phyloP scores from a whole-genome alignment of 2,797 vertebrate genomes.

The Propithecus perrieri region DNA sequence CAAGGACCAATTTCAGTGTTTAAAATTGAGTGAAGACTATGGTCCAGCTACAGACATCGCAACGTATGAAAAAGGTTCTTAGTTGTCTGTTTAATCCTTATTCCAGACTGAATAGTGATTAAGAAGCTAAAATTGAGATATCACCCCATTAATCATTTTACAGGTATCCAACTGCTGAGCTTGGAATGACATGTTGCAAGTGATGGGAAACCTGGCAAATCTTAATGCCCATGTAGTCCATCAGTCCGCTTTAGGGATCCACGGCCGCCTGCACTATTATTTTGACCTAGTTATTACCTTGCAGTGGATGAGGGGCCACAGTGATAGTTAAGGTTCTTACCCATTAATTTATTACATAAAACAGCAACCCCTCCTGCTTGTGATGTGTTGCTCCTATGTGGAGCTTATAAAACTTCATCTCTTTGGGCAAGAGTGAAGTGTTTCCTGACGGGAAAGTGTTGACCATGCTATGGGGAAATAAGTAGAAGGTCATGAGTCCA shows the following conservation, averaged over 20 bases:
- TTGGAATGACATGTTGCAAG: neutral
- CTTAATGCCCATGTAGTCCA: neutral
- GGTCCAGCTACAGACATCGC: neutral
- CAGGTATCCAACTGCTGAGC: neutral
- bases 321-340: neutral
- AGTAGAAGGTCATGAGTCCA: neutral
- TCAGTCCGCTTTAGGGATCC: neutral
- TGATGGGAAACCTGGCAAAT: neutral
- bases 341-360: neutral
- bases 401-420: neutral
- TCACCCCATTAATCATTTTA: neutral
- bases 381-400: neutral
- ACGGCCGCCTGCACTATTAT: neutral
- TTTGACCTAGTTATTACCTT: neutral
- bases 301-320: neutral
- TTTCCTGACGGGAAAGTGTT: neutral
- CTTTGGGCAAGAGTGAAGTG: neutral
- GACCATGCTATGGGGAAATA: neutral
- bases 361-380: neutral
- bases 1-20: neutral
- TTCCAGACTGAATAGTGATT: neutral
- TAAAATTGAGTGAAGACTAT: neutral
- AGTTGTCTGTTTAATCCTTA: neutral
- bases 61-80: neutral
- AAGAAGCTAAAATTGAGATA: neutral